Evolutionary conservation across 2,888 invertebrate species (phyloP).

Genomic region (Pycnomerus fuliginosus): DNA sequence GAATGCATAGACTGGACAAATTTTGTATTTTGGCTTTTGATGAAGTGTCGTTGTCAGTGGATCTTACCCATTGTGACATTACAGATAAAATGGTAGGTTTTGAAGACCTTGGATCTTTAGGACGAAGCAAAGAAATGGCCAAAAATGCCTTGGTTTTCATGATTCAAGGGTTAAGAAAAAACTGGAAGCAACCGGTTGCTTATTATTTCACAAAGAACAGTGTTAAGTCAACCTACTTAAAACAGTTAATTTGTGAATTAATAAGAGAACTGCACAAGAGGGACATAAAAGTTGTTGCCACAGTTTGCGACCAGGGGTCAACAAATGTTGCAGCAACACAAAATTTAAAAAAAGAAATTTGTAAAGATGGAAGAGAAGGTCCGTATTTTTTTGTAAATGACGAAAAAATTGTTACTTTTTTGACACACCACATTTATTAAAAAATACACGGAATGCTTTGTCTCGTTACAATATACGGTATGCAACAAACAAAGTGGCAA

Average conservation of each 20-base stretch:
- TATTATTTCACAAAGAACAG: constrained; percentile 16
- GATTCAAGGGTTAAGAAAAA: not conserved
- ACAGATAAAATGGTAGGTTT: constrained; percentile 10
- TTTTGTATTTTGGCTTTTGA: not conserved
- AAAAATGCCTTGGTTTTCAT: not conserved
- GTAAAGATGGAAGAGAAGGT: not conserved
- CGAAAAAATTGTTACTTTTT: constrained; percentile 5
- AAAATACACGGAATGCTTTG: constrained; percentile 3
- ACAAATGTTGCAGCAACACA: not conserved
- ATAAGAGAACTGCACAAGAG: constrained; percentile 6
- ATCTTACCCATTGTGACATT: constrained; percentile 5
- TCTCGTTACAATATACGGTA: not conserved
- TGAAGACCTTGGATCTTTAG: not conserved
- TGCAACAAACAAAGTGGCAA: not conserved
- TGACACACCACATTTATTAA: constrained; percentile 6
- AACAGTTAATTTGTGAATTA: constrained; percentile 9
- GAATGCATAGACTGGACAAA: not conserved
- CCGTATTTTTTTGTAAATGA: constrained; percentile 3
- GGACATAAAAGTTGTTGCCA: not conserved
- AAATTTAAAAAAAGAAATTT: not conserved
- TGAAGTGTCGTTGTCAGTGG: constrained; percentile 1
- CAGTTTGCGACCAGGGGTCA: not conserved
- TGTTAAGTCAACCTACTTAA: constrained; percentile 4
- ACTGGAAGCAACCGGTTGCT: not conserved
- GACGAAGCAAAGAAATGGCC: constrained; percentile 7